Conservation (phyloP, 2,888 invertebrate genomes). For the Dendrolimus houi region DNA sequence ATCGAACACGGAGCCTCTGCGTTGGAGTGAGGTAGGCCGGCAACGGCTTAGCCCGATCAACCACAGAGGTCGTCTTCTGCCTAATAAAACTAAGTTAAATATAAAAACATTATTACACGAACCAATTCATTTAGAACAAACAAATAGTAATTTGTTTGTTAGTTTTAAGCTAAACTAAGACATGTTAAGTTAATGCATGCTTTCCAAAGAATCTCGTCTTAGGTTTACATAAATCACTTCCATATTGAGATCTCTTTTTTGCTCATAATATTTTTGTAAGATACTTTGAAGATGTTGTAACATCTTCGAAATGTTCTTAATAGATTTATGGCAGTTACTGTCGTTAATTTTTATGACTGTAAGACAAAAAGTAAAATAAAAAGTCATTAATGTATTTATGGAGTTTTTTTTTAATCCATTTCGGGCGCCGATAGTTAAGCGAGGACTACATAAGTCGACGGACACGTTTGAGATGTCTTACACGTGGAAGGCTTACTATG, state of each 20-base stretch:
- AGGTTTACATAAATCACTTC: slow-evolving; percentile 31
- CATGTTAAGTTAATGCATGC: slow-evolving; percentile 30
- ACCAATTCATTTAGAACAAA: too few relatives aligned
- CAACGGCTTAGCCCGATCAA: too few relatives aligned
- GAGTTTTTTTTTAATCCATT: slow-evolving; percentile 8
- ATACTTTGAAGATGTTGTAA: slow-evolving; percentile 19
- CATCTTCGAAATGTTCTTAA: slow-evolving; percentile 17
- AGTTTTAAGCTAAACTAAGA: too few relatives aligned
- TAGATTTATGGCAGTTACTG: slow-evolving; percentile 45
- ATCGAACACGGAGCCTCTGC: too few relatives aligned
- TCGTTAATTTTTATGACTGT: slow-evolving; percentile 30
- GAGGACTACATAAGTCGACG: too few relatives aligned
- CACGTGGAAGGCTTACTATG: too few relatives aligned
- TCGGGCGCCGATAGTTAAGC: background rate
- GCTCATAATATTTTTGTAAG: slow-evolving; percentile 28
- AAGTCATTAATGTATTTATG: slow-evolving; percentile 5
- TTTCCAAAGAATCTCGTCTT: slow-evolving; percentile 72
- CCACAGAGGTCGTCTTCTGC: too few relatives aligned
- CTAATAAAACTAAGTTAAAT: too few relatives aligned
- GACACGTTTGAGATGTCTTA: too few relatives aligned
- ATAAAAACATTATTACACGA: too few relatives aligned
- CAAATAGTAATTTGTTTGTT: too few relatives aligned
- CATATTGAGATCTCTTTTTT: slow-evolving; percentile 60
- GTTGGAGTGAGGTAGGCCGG: too few relatives aligned
- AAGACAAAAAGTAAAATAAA: slow-evolving; percentile 22